phyloP scores from a whole-genome alignment of 2,797 vertebrate genomes.

The Crossoptilon crossoptilon region DNA sequence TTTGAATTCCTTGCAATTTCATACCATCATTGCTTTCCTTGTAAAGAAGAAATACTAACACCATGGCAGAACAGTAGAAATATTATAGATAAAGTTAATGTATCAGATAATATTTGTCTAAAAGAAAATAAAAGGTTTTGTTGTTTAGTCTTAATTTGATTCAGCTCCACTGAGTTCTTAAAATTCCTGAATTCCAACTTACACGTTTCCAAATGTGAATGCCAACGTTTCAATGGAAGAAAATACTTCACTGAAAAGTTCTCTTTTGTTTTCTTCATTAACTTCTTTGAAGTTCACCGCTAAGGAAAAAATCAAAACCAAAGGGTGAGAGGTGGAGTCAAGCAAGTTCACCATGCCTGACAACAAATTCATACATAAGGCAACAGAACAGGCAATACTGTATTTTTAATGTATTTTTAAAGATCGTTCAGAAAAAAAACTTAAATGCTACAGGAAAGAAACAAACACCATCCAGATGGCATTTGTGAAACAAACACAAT shows the following conservation, averaged over 20 bases:
- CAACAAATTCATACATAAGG: neutral
- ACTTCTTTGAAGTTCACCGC: constrained; percentile 97
- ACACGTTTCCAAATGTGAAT: constrained; percentile 99
- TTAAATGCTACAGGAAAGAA: neutral
- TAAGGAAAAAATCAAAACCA: constrained; percentile 60
- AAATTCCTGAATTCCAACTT: constrained; percentile 79
- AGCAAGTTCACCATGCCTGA: neutral
- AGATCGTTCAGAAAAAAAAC: neutral
- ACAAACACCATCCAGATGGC: neutral
- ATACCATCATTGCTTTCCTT: neutral
- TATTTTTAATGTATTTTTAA: neutral
- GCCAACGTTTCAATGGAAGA: constrained; percentile 95
- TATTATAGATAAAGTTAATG: neutral
- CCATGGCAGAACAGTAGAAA: neutral
- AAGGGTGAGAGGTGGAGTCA: neutral
- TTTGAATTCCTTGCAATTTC: neutral
- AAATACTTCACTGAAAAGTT: constrained; percentile 92
- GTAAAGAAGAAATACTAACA: neutral
- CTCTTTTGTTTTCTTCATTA: constrained; percentile 93
- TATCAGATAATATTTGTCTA: neutral
- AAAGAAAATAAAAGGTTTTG: neutral
- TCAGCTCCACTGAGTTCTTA: neutral
- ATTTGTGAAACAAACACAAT: neutral
- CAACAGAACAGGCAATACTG: neutral
- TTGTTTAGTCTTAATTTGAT: neutral